Base-by-base conservation (phyloP, 2,797 vertebrate genomes). In the Hapalemur alaotrensis region DNA sequence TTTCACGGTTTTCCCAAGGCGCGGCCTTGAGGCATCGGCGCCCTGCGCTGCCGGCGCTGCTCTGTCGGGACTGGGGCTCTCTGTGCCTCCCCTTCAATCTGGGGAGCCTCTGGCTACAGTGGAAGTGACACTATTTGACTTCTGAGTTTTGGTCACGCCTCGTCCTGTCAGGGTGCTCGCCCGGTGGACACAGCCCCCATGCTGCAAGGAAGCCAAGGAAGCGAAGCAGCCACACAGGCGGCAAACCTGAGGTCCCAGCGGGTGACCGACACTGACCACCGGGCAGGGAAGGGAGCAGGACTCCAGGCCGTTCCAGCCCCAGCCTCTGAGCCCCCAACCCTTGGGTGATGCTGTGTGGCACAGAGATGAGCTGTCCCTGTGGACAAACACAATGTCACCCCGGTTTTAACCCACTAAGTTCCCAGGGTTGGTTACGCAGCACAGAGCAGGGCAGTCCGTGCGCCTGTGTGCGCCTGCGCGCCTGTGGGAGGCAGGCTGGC, bases 221-320 rank as follows among this genome's bases (percentile, higher is more conserved):
- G 46, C 23, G 3, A 22, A 43, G n/a, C 9, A 18, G 28, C 59
- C 28, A 38, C 3, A 0, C 0, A 0, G 23, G n/a, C 9, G 48
- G 57, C 3, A 10, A 8, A 41, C 59, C 14, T 15, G 7, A 76
- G 17, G 28, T n/a, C 46, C 46, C 43, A 2, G 28, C 14, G 70
- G 10, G 38, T 59, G 30, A 38, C 17, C 30, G 20, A 67, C 2
- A 46, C 57, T 23, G 48, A 20, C 8, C 17, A 28, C 18, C 15
- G 41, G 5, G 7, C 8, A 2, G 1, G 22, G 4, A 20, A 48
- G 7, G 5, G 85, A 59, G 18, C 5, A 73, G 23, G 63, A 65
- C 18, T 13, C 41, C 38, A 41, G 48, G 59, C 14, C n/a, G 28
- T 43, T 91, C n/a, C 15, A 2, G 28, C 4, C 18, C 10, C 46